Conservation (phyloP, 2,113 vertebrate genomes). For the Pangasianodon gigas region DNA sequence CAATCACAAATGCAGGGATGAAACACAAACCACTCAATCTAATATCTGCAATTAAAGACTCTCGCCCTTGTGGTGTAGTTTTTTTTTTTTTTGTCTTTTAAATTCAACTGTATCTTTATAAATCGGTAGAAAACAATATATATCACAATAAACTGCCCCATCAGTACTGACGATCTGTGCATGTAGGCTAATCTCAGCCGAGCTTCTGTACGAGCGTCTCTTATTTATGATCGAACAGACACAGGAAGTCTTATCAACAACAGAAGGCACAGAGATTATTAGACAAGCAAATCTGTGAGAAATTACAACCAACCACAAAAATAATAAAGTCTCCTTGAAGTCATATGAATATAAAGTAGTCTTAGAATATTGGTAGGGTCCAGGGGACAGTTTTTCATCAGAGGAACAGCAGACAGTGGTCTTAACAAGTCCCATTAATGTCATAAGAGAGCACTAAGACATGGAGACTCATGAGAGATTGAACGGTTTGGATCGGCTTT, state of each 20-base stretch:
- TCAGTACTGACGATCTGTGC: neutral
- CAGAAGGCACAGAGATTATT: neutral
- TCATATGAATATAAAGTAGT: conserved; percentile 30
- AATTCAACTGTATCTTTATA: neutral
- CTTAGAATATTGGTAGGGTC: conserved; percentile 6
- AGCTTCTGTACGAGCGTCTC: neutral
- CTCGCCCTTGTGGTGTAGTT: neutral
- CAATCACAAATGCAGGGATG: neutral
- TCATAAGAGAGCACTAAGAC: neutral
- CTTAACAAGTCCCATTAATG: conserved; percentile 32
- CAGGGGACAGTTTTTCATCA: neutral
- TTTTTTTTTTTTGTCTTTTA: too few species aligned
- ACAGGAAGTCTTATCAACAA: neutral
- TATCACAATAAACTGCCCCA: neutral
- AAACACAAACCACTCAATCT: neutral
- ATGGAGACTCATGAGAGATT: conserved; percentile 1
- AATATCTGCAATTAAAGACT: neutral
- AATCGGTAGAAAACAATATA: neutral
- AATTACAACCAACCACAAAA: neutral
- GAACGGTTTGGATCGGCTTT: neutral
- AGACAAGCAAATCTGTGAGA: neutral
- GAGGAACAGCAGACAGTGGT: conserved; percentile 25
- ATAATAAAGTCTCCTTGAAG: conserved; percentile 3
- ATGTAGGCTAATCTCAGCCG: conserved; percentile 4
- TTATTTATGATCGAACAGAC: neutral